Conservation (phyloP, 2,797 vertebrate species). For the Typhlichthys eigenmanni region DNA sequence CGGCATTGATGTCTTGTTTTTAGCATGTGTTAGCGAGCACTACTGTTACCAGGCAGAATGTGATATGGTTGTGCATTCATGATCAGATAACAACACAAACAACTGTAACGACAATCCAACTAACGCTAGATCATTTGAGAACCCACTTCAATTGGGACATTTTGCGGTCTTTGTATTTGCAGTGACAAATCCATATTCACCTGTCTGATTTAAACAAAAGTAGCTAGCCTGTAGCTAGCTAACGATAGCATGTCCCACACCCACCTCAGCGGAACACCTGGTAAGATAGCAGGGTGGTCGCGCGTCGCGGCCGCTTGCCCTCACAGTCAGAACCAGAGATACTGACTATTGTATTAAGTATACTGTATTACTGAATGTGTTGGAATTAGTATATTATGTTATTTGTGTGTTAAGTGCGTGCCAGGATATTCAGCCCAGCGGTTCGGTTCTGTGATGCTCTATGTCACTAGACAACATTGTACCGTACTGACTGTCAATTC, state of each 20-base stretch:
- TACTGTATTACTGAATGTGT: no score
- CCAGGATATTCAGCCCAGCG: no score
- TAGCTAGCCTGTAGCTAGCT: conserved; percentile 17
- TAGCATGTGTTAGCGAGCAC: conserved; percentile 62
- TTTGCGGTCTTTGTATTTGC: background rate
- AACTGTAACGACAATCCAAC: no score
- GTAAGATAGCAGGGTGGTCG: no score
- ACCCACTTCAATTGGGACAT: background rate
- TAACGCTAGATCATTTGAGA: background rate
- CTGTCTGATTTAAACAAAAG: conserved; percentile 62
- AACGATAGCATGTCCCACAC: conserved; percentile 44
- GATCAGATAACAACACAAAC: conserved; percentile 18
- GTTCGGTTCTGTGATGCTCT: no score
- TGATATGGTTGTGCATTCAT: conserved; percentile 41
- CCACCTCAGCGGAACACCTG: conserved; percentile 15
- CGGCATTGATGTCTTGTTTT: conserved; percentile 64
- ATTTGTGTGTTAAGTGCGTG: no score
- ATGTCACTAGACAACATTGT: no score
- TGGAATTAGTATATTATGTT: no score
- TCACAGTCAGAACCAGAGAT: no score
- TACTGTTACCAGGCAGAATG: conserved; percentile 49
- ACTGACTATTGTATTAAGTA: no score
- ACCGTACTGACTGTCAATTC: no score
- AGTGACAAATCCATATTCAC: conserved; percentile 44
- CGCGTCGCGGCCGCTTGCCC: no score